Evolutionary conservation across 2,113 vertebrate species (phyloP).

Genomic region (Chinchilla lanigera): DNA sequence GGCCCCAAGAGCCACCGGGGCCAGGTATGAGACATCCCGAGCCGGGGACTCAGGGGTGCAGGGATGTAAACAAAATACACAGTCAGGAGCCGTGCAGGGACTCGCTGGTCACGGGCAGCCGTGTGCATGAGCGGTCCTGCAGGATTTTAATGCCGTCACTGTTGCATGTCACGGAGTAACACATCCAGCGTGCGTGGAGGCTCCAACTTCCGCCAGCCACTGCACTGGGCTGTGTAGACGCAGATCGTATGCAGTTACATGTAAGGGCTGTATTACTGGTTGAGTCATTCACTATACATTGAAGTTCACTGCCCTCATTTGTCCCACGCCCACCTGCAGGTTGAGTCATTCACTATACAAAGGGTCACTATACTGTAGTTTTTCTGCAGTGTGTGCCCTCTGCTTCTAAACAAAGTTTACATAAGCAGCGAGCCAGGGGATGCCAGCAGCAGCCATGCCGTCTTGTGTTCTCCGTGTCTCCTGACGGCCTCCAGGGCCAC

Average conservation of each 20-base stretch:
- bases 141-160: background rate
- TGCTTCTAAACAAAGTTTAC: too few species aligned
- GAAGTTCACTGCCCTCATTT: too few species aligned
- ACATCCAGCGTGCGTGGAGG: background rate
- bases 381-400: background rate
- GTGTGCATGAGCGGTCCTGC: background rate
- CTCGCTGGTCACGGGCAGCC: background rate
- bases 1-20: background rate
- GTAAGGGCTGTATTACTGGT: too few species aligned
- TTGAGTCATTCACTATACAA: background rate
- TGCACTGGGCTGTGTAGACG: too few species aligned
- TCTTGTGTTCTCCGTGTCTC: background rate
- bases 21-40: background rate
- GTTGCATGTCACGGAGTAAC: background rate
- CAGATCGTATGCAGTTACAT: too few species aligned
- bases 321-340: too few species aligned
- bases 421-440: background rate
- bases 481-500: background rate
- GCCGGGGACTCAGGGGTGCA: fast-evolving
- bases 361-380: background rate
- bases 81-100: fast-evolving
- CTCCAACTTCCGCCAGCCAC: background rate
- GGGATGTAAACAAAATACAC: background rate
- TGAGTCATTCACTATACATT: background rate
- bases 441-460: background rate